A percentile compares a stretch with the other conserved stretches of the same genome.
Evolutionary conservation across 2,797 vertebrate genomes (phyloP).

Genomic region (Channa striata): DNA sequence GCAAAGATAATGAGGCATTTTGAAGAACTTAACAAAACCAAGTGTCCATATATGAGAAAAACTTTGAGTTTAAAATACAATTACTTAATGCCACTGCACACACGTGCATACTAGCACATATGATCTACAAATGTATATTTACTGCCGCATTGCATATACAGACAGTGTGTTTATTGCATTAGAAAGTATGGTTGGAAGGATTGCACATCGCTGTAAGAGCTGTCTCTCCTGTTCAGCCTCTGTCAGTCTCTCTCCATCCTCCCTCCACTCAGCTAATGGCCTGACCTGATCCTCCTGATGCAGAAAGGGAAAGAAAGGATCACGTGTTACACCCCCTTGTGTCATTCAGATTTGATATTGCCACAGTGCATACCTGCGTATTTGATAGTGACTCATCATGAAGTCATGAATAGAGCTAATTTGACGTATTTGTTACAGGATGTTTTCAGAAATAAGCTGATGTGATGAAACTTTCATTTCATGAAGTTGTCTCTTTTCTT

Average conservation of each 20-base stretch:
- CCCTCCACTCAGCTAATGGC: constrained; percentile 1
- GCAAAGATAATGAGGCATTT: neutral
- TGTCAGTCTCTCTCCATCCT: neutral
- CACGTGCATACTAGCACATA: neutral
- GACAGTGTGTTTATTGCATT: neutral
- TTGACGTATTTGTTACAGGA: constrained; percentile 37
- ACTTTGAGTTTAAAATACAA: neutral
- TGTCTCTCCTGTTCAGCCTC: neutral
- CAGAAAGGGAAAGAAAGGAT: constrained; percentile 28
- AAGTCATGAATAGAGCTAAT: constrained; percentile 7
- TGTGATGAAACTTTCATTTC: no score
- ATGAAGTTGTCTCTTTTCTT: neutral
- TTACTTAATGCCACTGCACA: neutral
- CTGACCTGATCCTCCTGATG: constrained; percentile 5
- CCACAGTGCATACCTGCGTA: neutral
- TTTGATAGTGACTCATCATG: constrained; percentile 9
- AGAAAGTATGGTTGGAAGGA: no score
- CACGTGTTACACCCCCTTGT: constrained; percentile 20
- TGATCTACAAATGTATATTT: neutral
- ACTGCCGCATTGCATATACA: neutral
- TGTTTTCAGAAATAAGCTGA: constrained; percentile 15
- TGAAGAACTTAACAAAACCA: neutral
- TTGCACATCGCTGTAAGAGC: neutral
- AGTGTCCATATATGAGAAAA: neutral
- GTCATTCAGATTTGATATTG: constrained; percentile 22